phyloP scores from a whole-genome alignment of 2,113 vertebrate genomes.

The Alouatta palliata region DNA sequence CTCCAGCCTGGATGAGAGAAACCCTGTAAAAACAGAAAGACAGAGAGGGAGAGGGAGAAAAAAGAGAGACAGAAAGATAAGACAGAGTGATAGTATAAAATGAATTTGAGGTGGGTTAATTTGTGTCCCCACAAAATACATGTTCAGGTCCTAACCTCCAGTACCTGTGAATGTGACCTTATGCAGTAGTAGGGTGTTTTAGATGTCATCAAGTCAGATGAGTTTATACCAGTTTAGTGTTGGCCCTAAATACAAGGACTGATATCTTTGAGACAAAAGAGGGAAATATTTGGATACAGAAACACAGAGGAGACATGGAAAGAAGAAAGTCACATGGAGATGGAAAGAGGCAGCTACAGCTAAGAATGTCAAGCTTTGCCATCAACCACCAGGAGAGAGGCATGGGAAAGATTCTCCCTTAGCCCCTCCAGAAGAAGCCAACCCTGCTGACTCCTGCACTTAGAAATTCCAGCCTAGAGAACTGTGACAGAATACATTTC shows the following conservation, averaged over 20 bases:
- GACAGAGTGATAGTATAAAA: not conserved
- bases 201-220: not conserved
- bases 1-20: too few species aligned
- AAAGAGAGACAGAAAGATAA: not conserved
- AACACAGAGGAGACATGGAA: not conserved
- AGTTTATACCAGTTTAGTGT: not conserved
- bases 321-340: too few species aligned
- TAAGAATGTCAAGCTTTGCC: rapidly evolving
- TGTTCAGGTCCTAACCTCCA: not conserved
- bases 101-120: not conserved
- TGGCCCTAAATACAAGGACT: too few species aligned
- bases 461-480: not conserved
- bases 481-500: not conserved
- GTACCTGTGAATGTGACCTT: not conserved
- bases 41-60: too few species aligned
- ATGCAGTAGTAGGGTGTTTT: not conserved
- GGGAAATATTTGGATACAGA: not conserved
- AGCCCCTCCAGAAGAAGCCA: not conserved
- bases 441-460: too few species aligned
- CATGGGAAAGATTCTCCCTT: rapidly evolving
- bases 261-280: not conserved
- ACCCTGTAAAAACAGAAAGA: too few species aligned
- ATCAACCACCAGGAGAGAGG: not conserved
- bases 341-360: not conserved
- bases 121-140: not conserved